Base-by-base conservation (phyloP, 2,888 invertebrate genomes). In the Drosophila buzzatii region DNA sequence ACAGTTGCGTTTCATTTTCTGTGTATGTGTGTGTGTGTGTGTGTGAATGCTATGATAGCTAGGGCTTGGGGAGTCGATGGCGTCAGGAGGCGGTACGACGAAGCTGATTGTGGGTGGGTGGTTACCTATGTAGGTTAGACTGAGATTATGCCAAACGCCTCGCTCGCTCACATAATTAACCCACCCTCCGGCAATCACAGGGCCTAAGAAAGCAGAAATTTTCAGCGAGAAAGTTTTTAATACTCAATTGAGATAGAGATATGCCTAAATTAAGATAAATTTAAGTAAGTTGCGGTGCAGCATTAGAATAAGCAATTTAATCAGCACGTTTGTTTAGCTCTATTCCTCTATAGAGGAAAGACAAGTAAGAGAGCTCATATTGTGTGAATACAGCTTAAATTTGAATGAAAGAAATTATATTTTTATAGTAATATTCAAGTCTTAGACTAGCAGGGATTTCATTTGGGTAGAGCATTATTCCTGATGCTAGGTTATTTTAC, bases 1-100 rank as follows among this genome's bases (percentile, higher is more conserved):
- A 89, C 90, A 86, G 90, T 86, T 86, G 83, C 74, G 79, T 68
- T 67, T 35, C 57, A 37, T 65, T 57, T 49, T n/a, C 20, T 55
- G 35, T 23, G n/a, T 23, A 4, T 37, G 8, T 37, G 14, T 33
- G 12, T 16, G 31, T 39, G 31, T 39, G 23, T 51, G 20, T 53
- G 39, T 57, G 23, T 57, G 57, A 41, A 44, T 51, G 42, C 49
- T 58, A 37, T 65, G 37, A 61, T 42, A 47, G 51, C 55, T 3
- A 5, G 9, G 10, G 42, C n/a, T 10, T 16, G 44, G 37, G 1
- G 41, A 16, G n/a, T 7, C n/a, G 3, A 12, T 14, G 16, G 39
- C 33, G 10, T 3, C 8, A 12, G 41, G 10, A n/a, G n/a, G 16
- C 2, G 33, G 10, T n/a, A 45, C 27, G 10, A 16, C 6, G 10